Evolutionary conservation across 2,797 vertebrate species (phyloP).

Genomic region (Enteromius mattozi): DNA sequence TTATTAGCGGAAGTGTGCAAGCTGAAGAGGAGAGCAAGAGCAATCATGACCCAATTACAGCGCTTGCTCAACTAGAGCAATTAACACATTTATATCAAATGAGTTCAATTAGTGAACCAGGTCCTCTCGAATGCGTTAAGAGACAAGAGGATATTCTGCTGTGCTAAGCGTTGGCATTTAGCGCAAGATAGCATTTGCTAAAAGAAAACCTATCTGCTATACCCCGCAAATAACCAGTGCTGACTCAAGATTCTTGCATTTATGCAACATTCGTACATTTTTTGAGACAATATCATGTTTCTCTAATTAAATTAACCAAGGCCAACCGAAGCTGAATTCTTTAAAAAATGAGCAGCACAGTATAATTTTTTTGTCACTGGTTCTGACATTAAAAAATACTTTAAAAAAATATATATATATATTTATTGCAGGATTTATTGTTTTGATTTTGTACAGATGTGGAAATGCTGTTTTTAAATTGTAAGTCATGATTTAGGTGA

Average conservation of each 20-base stretch:
- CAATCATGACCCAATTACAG: constrained; percentile 83
- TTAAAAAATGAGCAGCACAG: neutral
- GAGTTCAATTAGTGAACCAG: constrained; percentile 81
- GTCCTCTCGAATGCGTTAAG: constrained; percentile 64
- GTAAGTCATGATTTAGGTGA: neutral
- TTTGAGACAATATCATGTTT: neutral
- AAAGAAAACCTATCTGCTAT: neutral
- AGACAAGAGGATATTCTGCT: constrained; percentile 44
- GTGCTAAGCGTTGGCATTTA: constrained; percentile 31
- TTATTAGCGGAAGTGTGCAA: constrained; percentile 29
- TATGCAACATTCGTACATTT: neutral
- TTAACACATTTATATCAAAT: constrained; percentile 82
- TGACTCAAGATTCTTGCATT: constrained; percentile 23
- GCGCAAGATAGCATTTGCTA: constrained; percentile 15
- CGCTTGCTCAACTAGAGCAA: constrained; percentile 80
- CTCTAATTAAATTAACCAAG: neutral
- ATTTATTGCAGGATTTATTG: neutral
- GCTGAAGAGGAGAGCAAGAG: constrained; percentile 57
- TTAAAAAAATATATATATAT: neutral
- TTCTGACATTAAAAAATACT: neutral
- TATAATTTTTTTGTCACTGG: neutral
- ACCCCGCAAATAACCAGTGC: constrained; percentile 1
- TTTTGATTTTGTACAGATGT: neutral
- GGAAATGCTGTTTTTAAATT: neutral
- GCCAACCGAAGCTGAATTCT: neutral